phyloP scores from a whole-genome alignment of 2,797 vertebrate species.

The Erethizon dorsatum region DNA sequence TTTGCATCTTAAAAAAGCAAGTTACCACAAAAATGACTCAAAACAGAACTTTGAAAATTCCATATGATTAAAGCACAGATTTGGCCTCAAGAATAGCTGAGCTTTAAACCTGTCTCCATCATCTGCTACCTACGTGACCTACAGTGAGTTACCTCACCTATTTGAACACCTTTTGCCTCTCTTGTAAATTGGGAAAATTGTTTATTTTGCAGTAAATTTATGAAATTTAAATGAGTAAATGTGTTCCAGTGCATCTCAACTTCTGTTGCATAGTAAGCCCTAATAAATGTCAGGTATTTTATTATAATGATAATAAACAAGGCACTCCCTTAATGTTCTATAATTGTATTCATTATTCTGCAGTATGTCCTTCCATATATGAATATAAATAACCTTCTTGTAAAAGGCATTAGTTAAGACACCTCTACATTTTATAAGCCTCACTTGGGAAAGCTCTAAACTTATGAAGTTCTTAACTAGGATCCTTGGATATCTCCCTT shows the following conservation, averaged over 20 bases:
- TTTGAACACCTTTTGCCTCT: not conserved
- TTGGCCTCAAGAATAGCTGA: not conserved
- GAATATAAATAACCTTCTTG: constrained; percentile 30
- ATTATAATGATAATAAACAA: constrained; percentile 46
- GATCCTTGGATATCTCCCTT: constrained; percentile 17
- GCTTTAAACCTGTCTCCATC: not conserved
- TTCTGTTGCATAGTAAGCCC: not conserved
- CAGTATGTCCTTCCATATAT: not conserved
- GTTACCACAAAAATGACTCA: not conserved
- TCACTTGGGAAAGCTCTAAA: constrained; percentile 7
- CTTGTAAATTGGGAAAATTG: constrained; percentile 52
- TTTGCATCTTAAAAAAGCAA: constrained; percentile 32
- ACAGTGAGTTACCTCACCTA: not conserved
- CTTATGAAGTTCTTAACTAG: not conserved
- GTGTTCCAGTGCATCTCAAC: not conserved
- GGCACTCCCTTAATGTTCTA: not conserved
- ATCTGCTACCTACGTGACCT: not conserved
- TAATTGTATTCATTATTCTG: constrained; percentile 37
- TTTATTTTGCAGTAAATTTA: constrained; percentile 37
- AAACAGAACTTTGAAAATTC: constrained; percentile 56
- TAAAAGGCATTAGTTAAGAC: constrained; percentile 2
- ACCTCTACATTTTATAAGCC: not conserved
- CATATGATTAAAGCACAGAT: not conserved
- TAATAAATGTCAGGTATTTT: constrained; percentile 17
- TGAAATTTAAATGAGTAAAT: constrained; percentile 61